These are phyloP conservation scores for Triplophysa tibetana DNA, from an alignment of 2,113 vertebrate species.

Conservation along the genomic window DNA sequence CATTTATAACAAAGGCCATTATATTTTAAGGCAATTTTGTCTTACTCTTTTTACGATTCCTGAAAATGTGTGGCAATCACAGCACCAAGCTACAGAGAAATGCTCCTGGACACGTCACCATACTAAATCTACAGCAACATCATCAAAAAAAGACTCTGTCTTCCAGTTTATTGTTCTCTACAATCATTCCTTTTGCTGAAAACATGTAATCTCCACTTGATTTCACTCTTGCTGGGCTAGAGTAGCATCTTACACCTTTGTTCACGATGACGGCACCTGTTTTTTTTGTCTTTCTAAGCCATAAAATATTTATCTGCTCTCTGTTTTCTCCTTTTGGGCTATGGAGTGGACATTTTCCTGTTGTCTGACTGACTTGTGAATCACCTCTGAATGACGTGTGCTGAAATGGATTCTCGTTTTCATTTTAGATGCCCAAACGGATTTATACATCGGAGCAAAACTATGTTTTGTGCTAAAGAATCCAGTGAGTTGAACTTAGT, in stretches of 20 bases:
- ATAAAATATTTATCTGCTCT: background rate
- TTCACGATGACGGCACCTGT: background rate
- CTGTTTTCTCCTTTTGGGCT: background rate
- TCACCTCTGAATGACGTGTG: background rate
- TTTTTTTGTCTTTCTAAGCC: no score
- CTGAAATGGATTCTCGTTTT: conserved; percentile 5
- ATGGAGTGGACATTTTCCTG: background rate
- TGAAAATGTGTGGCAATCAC: no score
- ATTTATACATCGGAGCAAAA: background rate
- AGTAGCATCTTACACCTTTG: background rate
- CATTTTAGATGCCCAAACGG: background rate
- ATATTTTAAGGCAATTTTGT: no score
- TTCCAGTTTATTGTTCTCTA: background rate
- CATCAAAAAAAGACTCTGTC: background rate
- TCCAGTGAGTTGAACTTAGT: background rate
- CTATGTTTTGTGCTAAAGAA: background rate
- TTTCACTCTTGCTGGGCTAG: conserved; percentile 2
- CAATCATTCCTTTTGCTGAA: conserved; percentile 1
- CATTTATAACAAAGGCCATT: no score
- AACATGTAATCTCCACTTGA: conserved; percentile 21
- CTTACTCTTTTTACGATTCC: no score
- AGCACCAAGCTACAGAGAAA: no score
- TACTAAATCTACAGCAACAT: background rate
- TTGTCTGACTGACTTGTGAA: background rate
- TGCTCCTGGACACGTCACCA: background rate